These are phyloP conservation scores for Drosophila barbarae DNA, from an alignment of 2,888 invertebrate genomes.

Conservation along the genomic window DNA sequence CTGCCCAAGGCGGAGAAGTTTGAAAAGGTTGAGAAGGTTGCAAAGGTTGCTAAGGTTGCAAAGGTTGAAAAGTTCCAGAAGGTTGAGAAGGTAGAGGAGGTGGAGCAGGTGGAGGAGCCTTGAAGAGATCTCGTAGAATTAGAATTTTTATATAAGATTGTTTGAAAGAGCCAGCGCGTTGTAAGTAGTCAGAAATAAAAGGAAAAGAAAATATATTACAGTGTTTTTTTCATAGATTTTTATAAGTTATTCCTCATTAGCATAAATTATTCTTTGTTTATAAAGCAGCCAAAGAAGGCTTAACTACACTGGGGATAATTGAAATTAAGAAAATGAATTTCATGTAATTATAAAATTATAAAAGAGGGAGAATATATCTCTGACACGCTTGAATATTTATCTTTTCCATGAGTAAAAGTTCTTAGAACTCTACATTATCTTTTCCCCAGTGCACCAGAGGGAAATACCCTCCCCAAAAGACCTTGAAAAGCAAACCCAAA, in stretches of 20 bases:
- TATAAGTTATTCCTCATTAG: background rate
- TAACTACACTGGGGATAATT: background rate
- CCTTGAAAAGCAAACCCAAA: conserved; percentile 49
- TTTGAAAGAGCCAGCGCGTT: conserved; percentile 15
- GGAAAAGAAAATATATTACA: conserved; percentile 3
- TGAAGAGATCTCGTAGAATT: conserved; percentile 16
- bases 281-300: background rate
- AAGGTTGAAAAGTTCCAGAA: background rate
- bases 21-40: conserved; percentile 33
- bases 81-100: conserved; percentile 1
- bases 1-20: conserved; percentile 56
- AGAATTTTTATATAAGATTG: conserved; percentile 1
- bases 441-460: background rate
- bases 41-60: background rate
- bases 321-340: accelerated
- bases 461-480: conserved; percentile 41
- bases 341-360: background rate
- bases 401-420: background rate
- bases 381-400: background rate
- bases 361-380: background rate
- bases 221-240: background rate
- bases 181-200: conserved; percentile 14
- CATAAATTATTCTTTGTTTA: background rate
- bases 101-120: background rate
- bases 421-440: background rate